phyloP scores from a whole-genome alignment of 2,797 vertebrate genomes.

The Poecilia gillii region DNA sequence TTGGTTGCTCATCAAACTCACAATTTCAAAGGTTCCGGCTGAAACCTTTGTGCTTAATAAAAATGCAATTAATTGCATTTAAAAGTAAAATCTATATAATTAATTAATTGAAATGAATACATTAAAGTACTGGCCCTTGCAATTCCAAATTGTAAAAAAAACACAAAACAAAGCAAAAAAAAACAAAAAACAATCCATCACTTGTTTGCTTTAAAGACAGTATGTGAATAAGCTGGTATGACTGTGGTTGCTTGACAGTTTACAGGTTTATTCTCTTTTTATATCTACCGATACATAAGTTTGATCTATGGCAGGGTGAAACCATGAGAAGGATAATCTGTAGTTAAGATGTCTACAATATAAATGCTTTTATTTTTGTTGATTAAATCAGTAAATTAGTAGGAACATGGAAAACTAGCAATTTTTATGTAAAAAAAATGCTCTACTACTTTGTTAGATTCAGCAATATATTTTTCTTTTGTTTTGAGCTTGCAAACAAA shows the following conservation, averaged over 20 bases:
- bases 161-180: too few species aligned
- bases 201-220: not conserved
- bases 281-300: not conserved
- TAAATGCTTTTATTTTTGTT: slow-evolving; percentile 17
- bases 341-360: not conserved
- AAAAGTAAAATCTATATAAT: too few species aligned
- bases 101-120: too few species aligned
- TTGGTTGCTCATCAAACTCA: too few species aligned
- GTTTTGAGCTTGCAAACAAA: slow-evolving; percentile 3
- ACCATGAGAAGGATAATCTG: slow-evolving; percentile 3
- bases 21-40: too few species aligned
- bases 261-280: slow-evolving; percentile 10
- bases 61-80: too few species aligned
- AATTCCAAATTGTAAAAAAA: not conserved
- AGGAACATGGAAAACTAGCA: not conserved
- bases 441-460: not conserved
- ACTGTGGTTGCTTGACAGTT: not conserved
- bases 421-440: not conserved
- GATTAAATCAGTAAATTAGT: not conserved
- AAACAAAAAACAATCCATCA: not conserved
- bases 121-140: too few species aligned
- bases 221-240: not conserved
- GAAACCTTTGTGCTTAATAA: too few species aligned
- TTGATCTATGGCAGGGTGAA: slow-evolving; percentile 3
- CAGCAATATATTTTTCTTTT: not conserved